Evolutionary conservation across 2,888 invertebrate species (phyloP), one percentile per base, ranked within the genome.

Genomic region (Biston stratarius): DNA sequence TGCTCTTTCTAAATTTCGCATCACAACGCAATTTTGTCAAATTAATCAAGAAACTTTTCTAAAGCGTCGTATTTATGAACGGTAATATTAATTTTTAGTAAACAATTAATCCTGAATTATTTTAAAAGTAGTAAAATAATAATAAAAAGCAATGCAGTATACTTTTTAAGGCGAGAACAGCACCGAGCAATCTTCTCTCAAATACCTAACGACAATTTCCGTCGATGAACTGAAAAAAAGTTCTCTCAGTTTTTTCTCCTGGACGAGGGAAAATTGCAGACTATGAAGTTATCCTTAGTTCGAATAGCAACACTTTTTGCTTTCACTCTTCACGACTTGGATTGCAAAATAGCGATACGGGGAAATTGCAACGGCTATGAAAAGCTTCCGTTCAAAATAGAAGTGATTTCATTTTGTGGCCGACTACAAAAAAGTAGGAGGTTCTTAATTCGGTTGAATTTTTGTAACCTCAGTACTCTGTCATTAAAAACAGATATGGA

Each of bases 191-290:
- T 57, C 47, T 59, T 40, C 49, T 24, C 42, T 40, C n/a, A 51
- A 60, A 42, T 9, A 9, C 38, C 38, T 51, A 42, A 44, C 44
- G 61, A 11, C 51, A 33, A 61, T 61, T 61, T 52, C 61, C 61
- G 61, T 8, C 51, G 8, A 6, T 40, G 44, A 45, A 14, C 45
- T 53, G 24, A 24, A 45, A 53, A 61, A 52, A 61, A 34, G 44
- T 42, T 66, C 51, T 66, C 60, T 12, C 12, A 59, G 61, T 55
- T 62, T 70, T 61, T 58, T 63, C 55, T 53, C 63, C 65, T 70
- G 56, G 59, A 66, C 61, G 44, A 48, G 11, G 45, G 62, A 58
- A 57, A 63, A 72, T 70, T 56, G 65, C 61, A 34, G 51, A 36
- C 61, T 57, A 57, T 68, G 58, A 67, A 53, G 38, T 47, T 36